Percentiles rank a stretch among this genome's conserved stretches.
Conservation (phyloP, 2,113 vertebrate genomes). For the Xiphophorus hellerii region DNA sequence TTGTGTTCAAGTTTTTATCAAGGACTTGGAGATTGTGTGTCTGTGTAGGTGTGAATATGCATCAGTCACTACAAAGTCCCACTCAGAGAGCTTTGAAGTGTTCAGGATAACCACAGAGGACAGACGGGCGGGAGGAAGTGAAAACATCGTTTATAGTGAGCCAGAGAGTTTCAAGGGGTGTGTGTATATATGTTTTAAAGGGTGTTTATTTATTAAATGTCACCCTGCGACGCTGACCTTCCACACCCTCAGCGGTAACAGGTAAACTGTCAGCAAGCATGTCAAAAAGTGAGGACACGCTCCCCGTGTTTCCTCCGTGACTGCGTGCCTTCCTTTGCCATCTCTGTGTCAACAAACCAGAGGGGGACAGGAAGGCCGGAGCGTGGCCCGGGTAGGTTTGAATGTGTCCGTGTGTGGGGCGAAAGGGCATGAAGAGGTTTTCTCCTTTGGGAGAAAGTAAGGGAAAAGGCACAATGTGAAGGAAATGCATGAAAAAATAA, state of each 20-base stretch:
- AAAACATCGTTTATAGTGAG: constrained; percentile 34
- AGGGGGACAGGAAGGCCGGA: constrained; percentile 54
- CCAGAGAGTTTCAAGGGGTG: constrained; percentile 17
- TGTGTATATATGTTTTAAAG: constrained; percentile 33
- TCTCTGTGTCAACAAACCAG: constrained; percentile 72
- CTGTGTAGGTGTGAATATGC: constrained; percentile 61
- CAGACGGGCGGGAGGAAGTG: constrained; percentile 5
- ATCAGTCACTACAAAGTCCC: constrained; percentile 62
- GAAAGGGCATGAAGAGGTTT: constrained; percentile 3
- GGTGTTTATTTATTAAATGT: constrained; percentile 45
- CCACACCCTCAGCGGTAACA: constrained; percentile 34
- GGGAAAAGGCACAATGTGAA: constrained; percentile 29
- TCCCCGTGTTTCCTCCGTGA: constrained; percentile 23
- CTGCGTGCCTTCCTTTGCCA: constrained; percentile 53
- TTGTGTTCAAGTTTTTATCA: constrained; percentile 35
- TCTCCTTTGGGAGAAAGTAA: background rate
- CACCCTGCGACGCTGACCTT: constrained; percentile 12
- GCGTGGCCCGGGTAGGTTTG: constrained; percentile 26
- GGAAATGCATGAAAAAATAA: constrained; percentile 9
- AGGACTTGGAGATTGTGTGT: constrained; percentile 32
- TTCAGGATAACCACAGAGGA: constrained; percentile 47
- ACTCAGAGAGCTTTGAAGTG: constrained; percentile 58
- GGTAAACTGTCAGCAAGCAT: constrained; percentile 51
- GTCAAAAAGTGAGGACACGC: constrained; percentile 15
- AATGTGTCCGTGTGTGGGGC: constrained; percentile 13